Percentiles rank a stretch among this genome's conserved stretches.
Conservation (phyloP, 2,797 vertebrate genomes). For the Falco cherrug region DNA sequence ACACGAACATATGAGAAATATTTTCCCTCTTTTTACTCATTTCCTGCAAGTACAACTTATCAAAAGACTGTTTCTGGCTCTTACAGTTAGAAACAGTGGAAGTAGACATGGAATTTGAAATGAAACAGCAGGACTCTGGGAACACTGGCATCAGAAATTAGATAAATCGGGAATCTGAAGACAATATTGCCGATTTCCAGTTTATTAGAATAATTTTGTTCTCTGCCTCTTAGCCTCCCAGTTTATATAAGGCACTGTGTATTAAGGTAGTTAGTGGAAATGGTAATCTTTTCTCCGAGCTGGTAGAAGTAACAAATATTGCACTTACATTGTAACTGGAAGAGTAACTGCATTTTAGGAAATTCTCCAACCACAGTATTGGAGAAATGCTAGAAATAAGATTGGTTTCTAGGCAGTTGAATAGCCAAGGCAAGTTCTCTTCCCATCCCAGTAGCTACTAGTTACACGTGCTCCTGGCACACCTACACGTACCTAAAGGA, state of each 20-base stretch:
- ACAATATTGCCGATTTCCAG: not conserved
- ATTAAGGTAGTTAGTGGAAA: not conserved
- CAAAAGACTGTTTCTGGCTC: not conserved
- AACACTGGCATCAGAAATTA: not conserved
- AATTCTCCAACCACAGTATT: not conserved
- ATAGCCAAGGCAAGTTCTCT: not conserved
- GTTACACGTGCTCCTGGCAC: not conserved
- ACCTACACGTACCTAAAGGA: fast-evolving
- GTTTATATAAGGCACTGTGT: not conserved
- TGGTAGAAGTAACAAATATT: not conserved
- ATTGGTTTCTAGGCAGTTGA: not conserved
- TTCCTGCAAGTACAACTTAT: not conserved
- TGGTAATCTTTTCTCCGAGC: not conserved
- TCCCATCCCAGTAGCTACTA: not conserved
- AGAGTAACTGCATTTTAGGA: not conserved
- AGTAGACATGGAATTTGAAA: not conserved
- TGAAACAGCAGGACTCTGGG: not conserved
- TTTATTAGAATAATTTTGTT: not conserved
- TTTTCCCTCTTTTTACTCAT: not conserved
- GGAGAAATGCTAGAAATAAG: not conserved
- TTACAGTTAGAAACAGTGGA: not conserved
- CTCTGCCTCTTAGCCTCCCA: not conserved
- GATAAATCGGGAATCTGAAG: not conserved
- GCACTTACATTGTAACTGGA: not conserved
- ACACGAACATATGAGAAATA: not conserved